Evolutionary conservation across 2,797 vertebrate genomes (phyloP), one percentile per base, ranked within the genome.

Genomic region (Sphenodon punctatus): DNA sequence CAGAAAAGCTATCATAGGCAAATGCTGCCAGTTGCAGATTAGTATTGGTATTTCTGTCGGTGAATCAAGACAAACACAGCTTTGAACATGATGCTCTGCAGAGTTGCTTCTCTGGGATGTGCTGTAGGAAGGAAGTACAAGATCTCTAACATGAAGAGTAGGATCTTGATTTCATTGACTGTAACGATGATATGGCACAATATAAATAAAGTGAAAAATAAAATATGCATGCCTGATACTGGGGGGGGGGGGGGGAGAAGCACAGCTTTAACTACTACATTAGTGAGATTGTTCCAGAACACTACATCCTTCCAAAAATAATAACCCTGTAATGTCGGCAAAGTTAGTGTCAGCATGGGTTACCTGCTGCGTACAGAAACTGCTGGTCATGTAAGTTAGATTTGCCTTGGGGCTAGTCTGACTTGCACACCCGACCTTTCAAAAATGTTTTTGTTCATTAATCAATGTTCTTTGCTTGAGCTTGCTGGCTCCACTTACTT

Each of bases 371-470:
- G 45, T 77, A 87, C 89, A 92, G 89, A 93, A 78, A 92, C 83
- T 79, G 85, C 81, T 90, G 84, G 86, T 93, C 90, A 82, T 93
- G 81, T 93, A 92, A 90, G 87, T 91, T 92, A 92, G 82, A 90
- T 70, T 69, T 93, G 94, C 94, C 94, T 90, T 87, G 69, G 90
- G 91, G 94, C 76, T 88, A 88, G 89, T 92, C 93, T 91, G 90
- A 93, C 91, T 92, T 86, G 88, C 60, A 17, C 67, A 90, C 84
- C 80, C 79, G 88, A 94, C 92, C 92, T 95, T 96, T 95, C 91
- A 92, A 77, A 94, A 94, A 90, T 93, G 91, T 93, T 82, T 92
- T 89, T 94, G 89, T 94, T 94, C 92, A 94, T 95, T 95, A 93
- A 94, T 95, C 93, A 94, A 90, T 94, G 90, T 92, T 94, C 89